Evolutionary conservation across 2,888 invertebrate species (phyloP), one percentile per base, ranked within the genome.

Genomic region (Itoplectis maculator): DNA sequence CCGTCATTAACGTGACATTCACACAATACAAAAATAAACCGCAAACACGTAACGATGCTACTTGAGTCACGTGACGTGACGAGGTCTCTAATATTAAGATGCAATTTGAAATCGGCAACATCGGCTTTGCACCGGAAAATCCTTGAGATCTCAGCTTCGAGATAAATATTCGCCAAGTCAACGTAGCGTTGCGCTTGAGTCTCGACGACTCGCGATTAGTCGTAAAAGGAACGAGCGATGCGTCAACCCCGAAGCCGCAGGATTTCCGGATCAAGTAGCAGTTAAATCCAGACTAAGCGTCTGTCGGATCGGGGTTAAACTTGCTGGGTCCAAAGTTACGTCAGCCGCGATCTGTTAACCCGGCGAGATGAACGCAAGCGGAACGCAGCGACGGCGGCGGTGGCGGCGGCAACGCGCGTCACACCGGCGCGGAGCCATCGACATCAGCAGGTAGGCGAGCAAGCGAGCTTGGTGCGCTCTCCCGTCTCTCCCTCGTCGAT

Each of bases 191-290:
- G n/a, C n/a, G 7, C n/a, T 2, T 1, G 73, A n/a, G n/a, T n/a
- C 20, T 69, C 42, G 40, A 18, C 47, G 47, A 15, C 47, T 49
- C 18, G 29, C 45, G 77, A 77, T 74, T 78, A 59, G 74, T 83
- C 61, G 82, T 83, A 83, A 78, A 83, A 86, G 70, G 83, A 83
- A 84, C 83, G 85, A 74, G 83, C 86, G 84, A 90, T 89, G 87
- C 83, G 85, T 91, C 91, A 90, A 87, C 90, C 88, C 88, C 88
- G 88, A 89, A 82, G 81, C 75, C 83, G 74, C 85, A 90, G 91
- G 91, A 89, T 91, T 91, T 90, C 87, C 90, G 88, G 90, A 91
- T 91, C 91, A 91, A 91, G 90, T 89, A 90, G 87, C 88, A 90
- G 89, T 90, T 90, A 88, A 90, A 90, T 89, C 91, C 87, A 90